These are phyloP conservation scores for Anastrepha ludens DNA, from an alignment of 1,140 invertebrate species.

Conservation along the genomic window DNA sequence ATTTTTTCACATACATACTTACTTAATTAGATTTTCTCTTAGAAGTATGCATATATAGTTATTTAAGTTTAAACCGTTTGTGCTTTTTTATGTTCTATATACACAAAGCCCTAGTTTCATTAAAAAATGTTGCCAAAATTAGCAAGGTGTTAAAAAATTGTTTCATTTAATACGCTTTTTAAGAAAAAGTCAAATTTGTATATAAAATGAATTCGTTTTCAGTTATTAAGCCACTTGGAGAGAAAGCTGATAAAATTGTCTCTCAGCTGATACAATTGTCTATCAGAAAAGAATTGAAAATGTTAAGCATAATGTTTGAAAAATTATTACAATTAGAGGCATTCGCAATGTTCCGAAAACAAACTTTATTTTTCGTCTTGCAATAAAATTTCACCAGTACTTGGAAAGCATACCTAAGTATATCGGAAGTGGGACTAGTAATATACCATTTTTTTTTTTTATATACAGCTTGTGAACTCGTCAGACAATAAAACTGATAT, in stretches of 20 bases:
- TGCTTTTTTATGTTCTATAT: slow-evolving; percentile 22
- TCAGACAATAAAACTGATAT: too few relatives aligned
- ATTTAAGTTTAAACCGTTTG: slow-evolving; percentile 47
- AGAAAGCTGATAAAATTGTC: too few relatives aligned
- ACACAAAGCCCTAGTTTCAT: not conserved
- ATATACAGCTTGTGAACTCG: too few relatives aligned
- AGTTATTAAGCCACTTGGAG: too few relatives aligned
- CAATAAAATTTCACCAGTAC: too few relatives aligned
- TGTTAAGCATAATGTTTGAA: not conserved
- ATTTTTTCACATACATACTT: not conserved
- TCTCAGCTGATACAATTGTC: too few relatives aligned
- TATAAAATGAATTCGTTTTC: not conserved
- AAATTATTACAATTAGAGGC: too few relatives aligned
- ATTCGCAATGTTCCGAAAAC: too few relatives aligned
- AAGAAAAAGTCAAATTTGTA: not conserved
- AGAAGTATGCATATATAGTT: slow-evolving; percentile 22
- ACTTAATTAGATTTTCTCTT: not conserved
- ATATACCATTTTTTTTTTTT: too few relatives aligned
- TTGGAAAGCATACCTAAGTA: too few relatives aligned
- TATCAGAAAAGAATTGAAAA: not conserved
- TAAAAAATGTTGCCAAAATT: not conserved
- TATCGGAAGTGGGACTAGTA: too few relatives aligned
- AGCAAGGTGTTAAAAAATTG: not conserved
- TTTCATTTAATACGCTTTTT: slow-evolving; percentile 2
- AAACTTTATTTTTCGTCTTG: too few relatives aligned